Conservation (phyloP, 1,140 invertebrate genomes). For the Chrysomallon squamiferum region DNA sequence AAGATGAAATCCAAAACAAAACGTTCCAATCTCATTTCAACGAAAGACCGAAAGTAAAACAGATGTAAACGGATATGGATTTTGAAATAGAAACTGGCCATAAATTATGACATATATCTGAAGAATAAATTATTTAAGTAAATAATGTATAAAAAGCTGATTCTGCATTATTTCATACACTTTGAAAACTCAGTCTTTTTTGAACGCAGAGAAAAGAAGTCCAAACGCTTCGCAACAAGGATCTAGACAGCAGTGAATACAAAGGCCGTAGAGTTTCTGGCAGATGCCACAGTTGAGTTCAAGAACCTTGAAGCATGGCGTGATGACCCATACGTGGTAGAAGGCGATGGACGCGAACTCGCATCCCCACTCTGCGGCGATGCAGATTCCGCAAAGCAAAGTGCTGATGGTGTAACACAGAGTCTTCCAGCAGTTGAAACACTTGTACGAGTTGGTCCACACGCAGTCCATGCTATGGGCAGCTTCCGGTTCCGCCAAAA, state of each 20-base stretch:
- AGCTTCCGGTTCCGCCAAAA: slow-evolving; percentile 79
- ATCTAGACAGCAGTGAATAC: slow-evolving; percentile 60
- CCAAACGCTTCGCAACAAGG: slow-evolving; percentile 38
- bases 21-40: no score
- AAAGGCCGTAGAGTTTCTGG: slow-evolving; percentile 69
- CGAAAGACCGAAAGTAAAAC: no score
- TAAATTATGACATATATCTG: no score
- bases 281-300: slow-evolving; percentile 71
- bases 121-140: no score
- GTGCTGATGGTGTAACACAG: slow-evolving; percentile 74
- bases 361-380: slow-evolving; percentile 70
- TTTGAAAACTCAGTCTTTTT: slow-evolving; percentile 28
- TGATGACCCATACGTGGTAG: slow-evolving; percentile 62
- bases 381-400: slow-evolving; percentile 73
- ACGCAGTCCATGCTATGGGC: slow-evolving; percentile 77
- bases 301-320: slow-evolving; percentile 39
- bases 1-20: no score
- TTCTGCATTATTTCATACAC: no score
- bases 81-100: no score
- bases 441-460: slow-evolving; percentile 75
- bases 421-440: slow-evolving; percentile 75
- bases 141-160: no score
- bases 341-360: slow-evolving; percentile 78
- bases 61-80: no score
- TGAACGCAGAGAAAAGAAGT: slow-evolving; percentile 32